Conservation (phyloP, 1,140 invertebrate species). For the Gyrodactylus salaris region DNA sequence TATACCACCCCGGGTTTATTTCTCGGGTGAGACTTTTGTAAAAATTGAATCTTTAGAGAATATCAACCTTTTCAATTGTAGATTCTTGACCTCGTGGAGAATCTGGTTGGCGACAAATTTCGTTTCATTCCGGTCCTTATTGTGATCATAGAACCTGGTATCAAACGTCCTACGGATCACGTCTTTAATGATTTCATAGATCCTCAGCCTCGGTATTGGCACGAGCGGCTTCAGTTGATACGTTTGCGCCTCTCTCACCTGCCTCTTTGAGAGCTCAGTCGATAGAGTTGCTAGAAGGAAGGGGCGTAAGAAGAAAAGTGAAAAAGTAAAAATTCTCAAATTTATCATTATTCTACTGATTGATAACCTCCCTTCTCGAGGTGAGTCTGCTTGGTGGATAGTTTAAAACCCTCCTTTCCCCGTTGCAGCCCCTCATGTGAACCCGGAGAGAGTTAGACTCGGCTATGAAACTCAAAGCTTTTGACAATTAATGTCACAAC, state of each 20-base stretch:
- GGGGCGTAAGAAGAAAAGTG: no score
- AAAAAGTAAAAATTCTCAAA: background rate
- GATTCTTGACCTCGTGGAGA: background rate
- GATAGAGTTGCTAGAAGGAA: background rate
- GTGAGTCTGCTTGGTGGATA: no score
- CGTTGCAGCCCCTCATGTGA: no score
- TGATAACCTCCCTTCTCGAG: no score
- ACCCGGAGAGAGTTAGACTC: no score
- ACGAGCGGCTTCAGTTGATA: background rate
- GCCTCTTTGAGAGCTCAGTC: background rate
- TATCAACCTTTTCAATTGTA: background rate
- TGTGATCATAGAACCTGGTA: background rate
- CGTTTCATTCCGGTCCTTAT: background rate
- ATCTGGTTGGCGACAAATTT: background rate
- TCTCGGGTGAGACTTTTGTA: no score
- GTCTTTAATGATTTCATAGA: background rate
- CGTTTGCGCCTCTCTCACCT: background rate
- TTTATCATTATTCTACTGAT: no score
- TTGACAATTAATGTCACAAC: no score
- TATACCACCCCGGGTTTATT: no score
- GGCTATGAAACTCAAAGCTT: no score
- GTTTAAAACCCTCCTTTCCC: background rate
- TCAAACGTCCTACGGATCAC: background rate
- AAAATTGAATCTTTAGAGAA: background rate
- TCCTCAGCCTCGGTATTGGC: background rate